Evolutionary conservation across 2,888 invertebrate genomes (phyloP).

Genomic region (Hyles lineata): DNA sequence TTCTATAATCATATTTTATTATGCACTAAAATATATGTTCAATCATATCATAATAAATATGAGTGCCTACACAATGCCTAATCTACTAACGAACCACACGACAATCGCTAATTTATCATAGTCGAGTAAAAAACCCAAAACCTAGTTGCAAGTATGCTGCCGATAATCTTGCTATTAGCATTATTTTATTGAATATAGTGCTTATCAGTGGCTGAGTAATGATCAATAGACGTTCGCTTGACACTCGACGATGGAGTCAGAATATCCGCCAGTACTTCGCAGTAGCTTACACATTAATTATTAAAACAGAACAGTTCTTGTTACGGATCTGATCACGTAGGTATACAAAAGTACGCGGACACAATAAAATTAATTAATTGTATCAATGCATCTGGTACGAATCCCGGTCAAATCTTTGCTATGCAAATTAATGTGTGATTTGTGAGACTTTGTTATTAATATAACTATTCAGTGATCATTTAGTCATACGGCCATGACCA

Average conservation of each 20-base stretch:
- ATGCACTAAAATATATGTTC: no score
- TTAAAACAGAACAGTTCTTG: slow-evolving; percentile 72
- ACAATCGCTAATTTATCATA: slow-evolving; percentile 19
- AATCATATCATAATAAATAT: neutral
- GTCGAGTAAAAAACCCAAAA: neutral
- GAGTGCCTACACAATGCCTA: neutral
- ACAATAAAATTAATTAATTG: slow-evolving; percentile 46
- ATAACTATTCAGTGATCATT: neutral
- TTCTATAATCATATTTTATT: neutral
- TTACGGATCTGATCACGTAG: slow-evolving; percentile 65
- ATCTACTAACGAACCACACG: neutral
- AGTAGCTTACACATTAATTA: slow-evolving; percentile 76
- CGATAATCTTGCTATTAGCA: slow-evolving; percentile 34
- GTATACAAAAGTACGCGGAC: slow-evolving; percentile 48
- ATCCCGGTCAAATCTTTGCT: slow-evolving; percentile 2
- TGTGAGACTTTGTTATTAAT: neutral
- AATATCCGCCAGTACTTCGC: slow-evolving; percentile 74
- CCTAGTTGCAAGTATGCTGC: slow-evolving; percentile 26
- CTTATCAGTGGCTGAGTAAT: slow-evolving; percentile 57
- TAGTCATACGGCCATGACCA: no score
- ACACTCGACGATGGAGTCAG: slow-evolving; percentile 49
- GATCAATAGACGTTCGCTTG: slow-evolving; percentile 49
- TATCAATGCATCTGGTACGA: slow-evolving; percentile 34
- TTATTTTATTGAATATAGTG: slow-evolving; percentile 38
- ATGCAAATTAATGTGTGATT: slow-evolving; percentile 1